phyloP scores from a whole-genome alignment of 2,797 vertebrate genomes.

The Dendrocincla tyrannina region DNA sequence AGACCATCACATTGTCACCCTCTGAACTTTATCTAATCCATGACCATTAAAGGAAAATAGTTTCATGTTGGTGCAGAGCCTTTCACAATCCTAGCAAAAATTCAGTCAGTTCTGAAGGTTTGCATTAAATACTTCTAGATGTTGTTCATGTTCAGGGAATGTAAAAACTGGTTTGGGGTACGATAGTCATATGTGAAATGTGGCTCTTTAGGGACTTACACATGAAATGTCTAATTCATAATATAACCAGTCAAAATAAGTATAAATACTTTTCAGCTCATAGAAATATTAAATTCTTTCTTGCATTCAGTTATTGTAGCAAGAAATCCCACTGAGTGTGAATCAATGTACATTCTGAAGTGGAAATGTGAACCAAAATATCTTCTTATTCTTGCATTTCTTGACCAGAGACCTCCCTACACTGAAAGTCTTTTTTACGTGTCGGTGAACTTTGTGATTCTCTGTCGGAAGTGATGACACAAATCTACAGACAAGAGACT shows the following conservation, averaged over 20 bases:
- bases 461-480: not conserved
- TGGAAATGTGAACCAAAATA: not conserved
- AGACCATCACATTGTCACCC: not conserved
- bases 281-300: not conserved
- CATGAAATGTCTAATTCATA: not conserved
- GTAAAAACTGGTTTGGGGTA: not conserved
- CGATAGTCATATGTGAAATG: not conserved
- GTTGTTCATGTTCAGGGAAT: not conserved
- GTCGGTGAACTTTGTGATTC: not conserved
- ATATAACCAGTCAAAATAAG: not conserved
- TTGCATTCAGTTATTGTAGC: not conserved
- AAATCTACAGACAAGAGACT: not conserved
- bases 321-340: not conserved
- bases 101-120: not conserved
- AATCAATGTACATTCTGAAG: not conserved
- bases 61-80: not conserved
- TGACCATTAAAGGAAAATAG: not conserved
- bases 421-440: not conserved
- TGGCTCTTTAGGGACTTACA: not conserved
- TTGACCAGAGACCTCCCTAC: not conserved
- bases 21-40: not conserved
- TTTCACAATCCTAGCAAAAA: not conserved
- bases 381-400: not conserved
- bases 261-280: not conserved
- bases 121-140: not conserved